Base-by-base conservation (phyloP, 92 coral and sea anemone genomes). In the Palythoa grandis region DNA sequence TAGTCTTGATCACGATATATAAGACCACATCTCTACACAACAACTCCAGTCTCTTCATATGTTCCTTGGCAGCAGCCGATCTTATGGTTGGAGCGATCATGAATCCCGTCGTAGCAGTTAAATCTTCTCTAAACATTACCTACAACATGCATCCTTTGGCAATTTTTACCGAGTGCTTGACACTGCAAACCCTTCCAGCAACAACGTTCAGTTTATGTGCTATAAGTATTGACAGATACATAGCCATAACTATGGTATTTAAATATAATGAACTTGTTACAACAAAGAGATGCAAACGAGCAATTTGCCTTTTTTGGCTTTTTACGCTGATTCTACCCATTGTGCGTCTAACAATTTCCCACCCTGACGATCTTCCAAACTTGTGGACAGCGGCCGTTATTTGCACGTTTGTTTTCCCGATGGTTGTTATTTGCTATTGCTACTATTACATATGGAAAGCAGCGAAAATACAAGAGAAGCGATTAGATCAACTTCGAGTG, bases 31-130 rank as follows among this genome's bases (percentile, higher is more conserved):
- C 85, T 22, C 56, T 80, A 48, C 74, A 80, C 13, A 80, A 68
- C 74, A 80, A 24, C 73, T 80, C 85, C 11, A 80, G 85, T 70
- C 85, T 80, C 14, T 80, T 80, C 16, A 80, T 80, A n/a, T 80
- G 74, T 24, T 80, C 85, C 8, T 47, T 80, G 22, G 85, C 85
- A 16, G 85, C 48, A 16, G 85, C 85, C 22, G 85, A 80, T 7
- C 15, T 80, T 7, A 80, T 80, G 47, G 85, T 80, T 2, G 85
- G 85, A n/a, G 23, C 16, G 10, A 65, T 80, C n/a, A 80, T 80
- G 85, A 66, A 80, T 24, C 85, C 85, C 24, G 61, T 80, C 3
- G 73, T 80, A 2, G 85, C 85, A 43, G 85, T 80, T 48, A 80
- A 80, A 80, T 47, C 85, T 15, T 40, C 60, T 23, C n/a, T 23